Evolutionary conservation across 1,140 invertebrate species (phyloP).

Genomic region (Drepana arcuata): DNA sequence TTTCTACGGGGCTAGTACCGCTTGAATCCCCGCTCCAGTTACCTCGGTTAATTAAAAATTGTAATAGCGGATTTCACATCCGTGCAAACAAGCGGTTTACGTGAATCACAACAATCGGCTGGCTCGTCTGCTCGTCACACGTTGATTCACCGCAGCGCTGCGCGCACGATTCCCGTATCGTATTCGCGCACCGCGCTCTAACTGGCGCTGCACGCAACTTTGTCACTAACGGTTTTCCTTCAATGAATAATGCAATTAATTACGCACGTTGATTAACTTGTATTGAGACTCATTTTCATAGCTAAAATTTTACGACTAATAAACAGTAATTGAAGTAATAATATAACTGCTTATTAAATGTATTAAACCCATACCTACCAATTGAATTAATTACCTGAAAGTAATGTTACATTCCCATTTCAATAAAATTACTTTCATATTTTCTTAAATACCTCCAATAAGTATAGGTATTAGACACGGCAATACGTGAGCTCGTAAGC

Average conservation of each 20-base stretch:
- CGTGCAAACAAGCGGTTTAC: conserved; percentile 60
- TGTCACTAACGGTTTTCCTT: conserved; percentile 36
- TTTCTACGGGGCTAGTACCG: conserved; percentile 51
- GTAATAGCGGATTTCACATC: conserved; percentile 70
- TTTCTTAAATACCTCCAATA: too few species aligned
- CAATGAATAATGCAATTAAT: conserved; percentile 32
- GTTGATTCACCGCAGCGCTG: conserved; percentile 36
- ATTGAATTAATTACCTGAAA: too few species aligned
- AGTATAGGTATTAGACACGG: too few species aligned
- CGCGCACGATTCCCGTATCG: conserved; percentile 18
- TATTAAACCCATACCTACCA: too few species aligned
- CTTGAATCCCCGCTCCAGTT: conserved; percentile 60
- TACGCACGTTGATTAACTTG: conserved; percentile 11
- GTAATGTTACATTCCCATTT: too few species aligned
- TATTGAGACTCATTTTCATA: too few species aligned
- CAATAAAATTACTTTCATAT: too few species aligned
- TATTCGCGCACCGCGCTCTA: conserved; percentile 3
- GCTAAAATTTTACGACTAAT: too few species aligned
- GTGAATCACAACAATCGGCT: conserved; percentile 52
- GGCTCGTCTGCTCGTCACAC: conserved; percentile 30
- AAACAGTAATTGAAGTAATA: too few species aligned
- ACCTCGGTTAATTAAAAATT: conserved; percentile 66
- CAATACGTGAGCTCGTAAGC: too few species aligned
- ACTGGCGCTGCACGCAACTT: neutral
- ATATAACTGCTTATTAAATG: too few species aligned